phyloP scores from a whole-genome alignment of 2,797 vertebrate genomes.

The Sebastes matsubarae region DNA sequence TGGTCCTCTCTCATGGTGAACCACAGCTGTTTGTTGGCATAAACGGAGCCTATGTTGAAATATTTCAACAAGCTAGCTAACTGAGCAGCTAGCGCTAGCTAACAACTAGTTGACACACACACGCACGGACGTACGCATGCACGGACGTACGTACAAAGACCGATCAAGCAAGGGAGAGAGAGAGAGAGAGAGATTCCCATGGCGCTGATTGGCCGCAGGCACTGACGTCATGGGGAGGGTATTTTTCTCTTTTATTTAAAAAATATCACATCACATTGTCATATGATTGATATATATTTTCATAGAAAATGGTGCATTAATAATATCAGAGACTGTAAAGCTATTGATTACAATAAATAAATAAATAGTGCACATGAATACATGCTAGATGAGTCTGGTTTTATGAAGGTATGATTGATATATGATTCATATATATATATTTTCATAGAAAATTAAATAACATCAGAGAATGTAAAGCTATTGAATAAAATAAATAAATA shows the following conservation, averaged over 20 bases:
- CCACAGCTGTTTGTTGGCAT: slow-evolving; percentile 37
- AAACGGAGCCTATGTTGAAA: slow-evolving; percentile 41
- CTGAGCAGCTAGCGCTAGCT: slow-evolving; percentile 68
- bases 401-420: no score
- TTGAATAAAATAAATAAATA: no score
- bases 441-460: neutral
- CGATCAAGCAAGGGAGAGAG: slow-evolving; percentile 20
- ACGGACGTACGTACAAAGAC: slow-evolving; percentile 20
- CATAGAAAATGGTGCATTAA: no score
- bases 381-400: no score
- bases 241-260: neutral
- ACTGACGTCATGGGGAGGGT: slow-evolving; percentile 38
- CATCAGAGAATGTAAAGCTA: neutral
- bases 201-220: slow-evolving; percentile 54
- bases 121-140: slow-evolving; percentile 28
- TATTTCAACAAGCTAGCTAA: slow-evolving; percentile 64
- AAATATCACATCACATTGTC: neutral
- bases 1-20: slow-evolving; percentile 41
- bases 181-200: slow-evolving; percentile 62
- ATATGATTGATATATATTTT: no score
- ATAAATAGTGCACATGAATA: no score
- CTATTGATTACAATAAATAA: no score
- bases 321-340: no score
- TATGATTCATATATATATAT: neutral
- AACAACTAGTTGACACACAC: slow-evolving; percentile 75